Evolutionary conservation across 2,888 invertebrate genomes (phyloP).

Genomic region (Parnassius smintheus): DNA sequence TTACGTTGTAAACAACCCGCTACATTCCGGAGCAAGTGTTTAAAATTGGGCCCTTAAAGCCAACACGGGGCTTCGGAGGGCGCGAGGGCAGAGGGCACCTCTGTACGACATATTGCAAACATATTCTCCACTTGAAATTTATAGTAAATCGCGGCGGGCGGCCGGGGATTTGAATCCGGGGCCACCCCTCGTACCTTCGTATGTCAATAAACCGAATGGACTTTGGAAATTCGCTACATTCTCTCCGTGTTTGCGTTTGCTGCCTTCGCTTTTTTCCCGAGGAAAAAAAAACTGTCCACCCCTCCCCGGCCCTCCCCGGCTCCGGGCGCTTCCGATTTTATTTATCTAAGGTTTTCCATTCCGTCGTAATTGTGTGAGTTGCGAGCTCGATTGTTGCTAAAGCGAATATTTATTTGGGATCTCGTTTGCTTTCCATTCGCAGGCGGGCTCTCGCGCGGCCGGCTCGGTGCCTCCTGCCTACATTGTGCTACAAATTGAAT

Average conservation of each 20-base stretch:
- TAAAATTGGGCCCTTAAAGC: conserved; percentile 53
- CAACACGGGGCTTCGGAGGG: conserved; percentile 42
- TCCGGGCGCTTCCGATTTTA: conserved; percentile 70
- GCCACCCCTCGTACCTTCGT: conserved; percentile 41
- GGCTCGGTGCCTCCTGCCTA: conserved; percentile 33
- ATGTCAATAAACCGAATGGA: conserved; percentile 77
- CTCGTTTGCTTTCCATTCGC: conserved; percentile 65
- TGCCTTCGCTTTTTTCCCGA: conserved; percentile 65
- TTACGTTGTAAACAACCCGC: conserved; percentile 70
- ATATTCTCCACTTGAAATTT: conserved; percentile 77
- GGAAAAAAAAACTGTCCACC: conserved; percentile 45
- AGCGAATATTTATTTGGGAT: conserved; percentile 79
- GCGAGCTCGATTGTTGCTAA: conserved; percentile 74
- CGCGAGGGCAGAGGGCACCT: conserved; percentile 46
- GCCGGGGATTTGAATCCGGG: conserved; percentile 35
- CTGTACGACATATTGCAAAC: conserved; percentile 70
- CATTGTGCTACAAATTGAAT: conserved; percentile 75
- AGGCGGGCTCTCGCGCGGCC: conserved; percentile 29
- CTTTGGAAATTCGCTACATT: conserved; percentile 77
- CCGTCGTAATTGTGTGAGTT: conserved; percentile 76
- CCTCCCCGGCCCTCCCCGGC: conserved; percentile 31
- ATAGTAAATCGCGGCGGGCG: conserved; percentile 68
- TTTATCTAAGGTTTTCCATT: conserved; percentile 79
- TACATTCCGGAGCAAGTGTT: conserved; percentile 63
- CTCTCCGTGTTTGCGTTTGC: conserved; percentile 72